These are phyloP conservation scores for Parazoanthus darwini DNA, from an alignment of 92 coral and sea anemone species.

Conservation along the genomic window DNA sequence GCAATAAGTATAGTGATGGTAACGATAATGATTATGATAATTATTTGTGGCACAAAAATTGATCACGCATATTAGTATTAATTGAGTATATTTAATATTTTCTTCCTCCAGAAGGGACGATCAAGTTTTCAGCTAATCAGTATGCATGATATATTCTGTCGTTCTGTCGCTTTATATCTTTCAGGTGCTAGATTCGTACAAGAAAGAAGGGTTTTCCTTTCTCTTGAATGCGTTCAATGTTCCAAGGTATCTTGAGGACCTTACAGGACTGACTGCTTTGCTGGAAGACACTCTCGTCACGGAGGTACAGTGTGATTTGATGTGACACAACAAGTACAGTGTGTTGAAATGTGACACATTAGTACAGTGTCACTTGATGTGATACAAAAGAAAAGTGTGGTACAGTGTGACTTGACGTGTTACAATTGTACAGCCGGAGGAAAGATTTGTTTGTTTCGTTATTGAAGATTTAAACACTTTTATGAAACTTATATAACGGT, in stretches of 20 bases:
- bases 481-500: too few relatives aligned
- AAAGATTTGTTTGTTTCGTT: too few relatives aligned
- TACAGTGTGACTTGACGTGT: constrained; percentile 14
- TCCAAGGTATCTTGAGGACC: constrained; percentile 90
- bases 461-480: too few relatives aligned
- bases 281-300: constrained; percentile 86
- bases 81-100: background rate
- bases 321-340: background rate
- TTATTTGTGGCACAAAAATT: too few relatives aligned
- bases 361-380: constrained; percentile 38
- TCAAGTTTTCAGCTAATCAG: background rate
- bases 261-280: constrained; percentile 94
- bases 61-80: background rate
- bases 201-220: constrained; percentile 85
- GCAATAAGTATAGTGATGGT: too few relatives aligned
- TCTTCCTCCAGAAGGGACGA: background rate
- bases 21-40: too few relatives aligned
- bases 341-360: too few relatives aligned
- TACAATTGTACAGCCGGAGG: background rate
- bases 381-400: constrained; percentile 21
- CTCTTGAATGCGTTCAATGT: constrained; percentile 88
- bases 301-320: constrained; percentile 62
- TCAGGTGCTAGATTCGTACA: constrained; percentile 77
- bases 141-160: too few relatives aligned
- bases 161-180: background rate